Conservation (phyloP, 2,888 invertebrate species). For the Agonopterix heracliana region DNA sequence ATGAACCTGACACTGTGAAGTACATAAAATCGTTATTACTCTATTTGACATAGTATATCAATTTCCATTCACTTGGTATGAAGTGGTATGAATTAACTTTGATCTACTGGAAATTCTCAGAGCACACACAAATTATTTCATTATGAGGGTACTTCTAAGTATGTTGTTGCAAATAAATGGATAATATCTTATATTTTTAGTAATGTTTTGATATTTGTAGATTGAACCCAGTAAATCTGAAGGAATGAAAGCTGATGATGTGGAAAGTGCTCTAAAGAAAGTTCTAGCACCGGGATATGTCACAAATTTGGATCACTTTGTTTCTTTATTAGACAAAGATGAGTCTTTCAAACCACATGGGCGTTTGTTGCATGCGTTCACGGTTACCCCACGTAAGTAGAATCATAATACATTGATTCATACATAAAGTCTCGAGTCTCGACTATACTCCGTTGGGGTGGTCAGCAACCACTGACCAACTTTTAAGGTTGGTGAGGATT, state of each 20-base stretch:
- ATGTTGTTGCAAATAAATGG: background rate
- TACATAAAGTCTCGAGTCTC: too few species aligned
- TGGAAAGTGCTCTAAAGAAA: constrained; percentile 80
- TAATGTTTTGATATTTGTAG: constrained; percentile 23
- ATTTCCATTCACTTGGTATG: too few species aligned
- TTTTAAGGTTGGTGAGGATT: too few species aligned
- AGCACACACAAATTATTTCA: too few species aligned
- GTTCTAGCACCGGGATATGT: constrained; percentile 83
- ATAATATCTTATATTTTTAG: background rate
- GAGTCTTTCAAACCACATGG: constrained; percentile 87
- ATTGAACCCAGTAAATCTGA: constrained; percentile 75
- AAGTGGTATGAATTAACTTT: too few species aligned
- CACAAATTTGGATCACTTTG: constrained; percentile 84
- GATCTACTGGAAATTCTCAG: too few species aligned
- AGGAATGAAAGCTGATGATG: constrained; percentile 83
- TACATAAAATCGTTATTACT: too few species aligned
- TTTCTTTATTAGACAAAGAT: constrained; percentile 81
- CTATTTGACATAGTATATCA: too few species aligned
- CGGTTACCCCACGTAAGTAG: constrained; percentile 56
- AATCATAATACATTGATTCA: background rate
- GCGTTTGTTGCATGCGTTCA: constrained; percentile 79
- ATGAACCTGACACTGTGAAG: too few species aligned
- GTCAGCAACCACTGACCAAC: too few species aligned
- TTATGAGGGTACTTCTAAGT: background rate
- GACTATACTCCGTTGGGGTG: too few species aligned